Evolutionary conservation across 2,888 invertebrate genomes (phyloP).

Genomic region (Lucinisca nassula): DNA sequence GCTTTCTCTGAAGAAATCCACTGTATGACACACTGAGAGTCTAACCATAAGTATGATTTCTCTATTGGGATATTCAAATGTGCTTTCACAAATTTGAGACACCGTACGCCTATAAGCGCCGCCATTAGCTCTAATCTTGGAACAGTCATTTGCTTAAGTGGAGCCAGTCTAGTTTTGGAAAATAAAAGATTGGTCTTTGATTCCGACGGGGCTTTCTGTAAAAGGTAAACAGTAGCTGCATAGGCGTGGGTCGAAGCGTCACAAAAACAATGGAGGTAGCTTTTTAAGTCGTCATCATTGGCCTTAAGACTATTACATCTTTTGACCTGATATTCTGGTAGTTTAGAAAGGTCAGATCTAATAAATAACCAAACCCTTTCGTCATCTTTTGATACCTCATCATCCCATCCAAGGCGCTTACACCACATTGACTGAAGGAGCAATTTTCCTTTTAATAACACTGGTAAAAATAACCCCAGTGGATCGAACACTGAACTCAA

Average conservation of each 20-base stretch:
- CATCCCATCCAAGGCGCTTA: not conserved
- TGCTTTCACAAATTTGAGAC: not conserved
- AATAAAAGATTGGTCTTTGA: constrained; percentile 11
- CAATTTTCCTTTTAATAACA: not conserved
- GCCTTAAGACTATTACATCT: not conserved
- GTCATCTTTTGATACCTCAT: not conserved
- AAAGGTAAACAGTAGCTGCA: constrained; percentile 10
- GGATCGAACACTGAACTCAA: not conserved
- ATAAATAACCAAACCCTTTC: not conserved
- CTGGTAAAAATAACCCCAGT: not conserved
- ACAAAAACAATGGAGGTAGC: not conserved
- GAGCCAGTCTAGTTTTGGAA: constrained; percentile 13
- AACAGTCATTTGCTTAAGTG: not conserved
- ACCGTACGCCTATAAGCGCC: not conserved
- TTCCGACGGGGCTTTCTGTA: not conserved
- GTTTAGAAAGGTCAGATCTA: not conserved
- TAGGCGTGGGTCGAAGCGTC: not conserved
- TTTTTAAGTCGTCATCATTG: not conserved
- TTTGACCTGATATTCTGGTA: not conserved
- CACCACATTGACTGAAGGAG: not conserved
- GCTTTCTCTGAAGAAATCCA: not conserved
- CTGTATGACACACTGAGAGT: not conserved
- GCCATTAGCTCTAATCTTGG: constrained; percentile 11
- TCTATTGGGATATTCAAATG: not conserved
- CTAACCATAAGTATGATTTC: not conserved